Conservation (phyloP, 1,140 invertebrate species). For the Caenorhabditis elegans region DNA sequence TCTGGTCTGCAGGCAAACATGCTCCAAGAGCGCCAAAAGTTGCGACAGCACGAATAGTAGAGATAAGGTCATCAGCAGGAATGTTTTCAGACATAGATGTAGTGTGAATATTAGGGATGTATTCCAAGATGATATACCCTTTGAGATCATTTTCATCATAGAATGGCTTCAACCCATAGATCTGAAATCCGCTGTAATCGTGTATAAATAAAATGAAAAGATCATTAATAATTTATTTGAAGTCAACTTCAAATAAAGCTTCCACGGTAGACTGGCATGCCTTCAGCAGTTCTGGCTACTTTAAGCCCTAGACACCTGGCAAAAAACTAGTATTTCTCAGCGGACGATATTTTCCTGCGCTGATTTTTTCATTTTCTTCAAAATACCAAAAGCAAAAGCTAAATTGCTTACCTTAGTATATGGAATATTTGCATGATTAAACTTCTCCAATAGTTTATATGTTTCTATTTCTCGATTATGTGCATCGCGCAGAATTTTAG, state of each 20-base stretch:
- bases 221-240: no score
- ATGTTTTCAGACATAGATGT: background rate
- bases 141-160: background rate
- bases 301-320: no score
- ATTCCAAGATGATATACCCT: slow-evolving; percentile 30
- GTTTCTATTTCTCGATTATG: slow-evolving; percentile 12
- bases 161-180: background rate
- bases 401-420: background rate
- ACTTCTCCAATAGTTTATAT: slow-evolving; percentile 22
- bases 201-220: no score
- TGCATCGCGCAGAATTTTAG: background rate
- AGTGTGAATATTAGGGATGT: background rate
- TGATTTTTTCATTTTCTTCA: no score
- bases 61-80: background rate
- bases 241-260: no score
- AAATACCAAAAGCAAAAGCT: no score
- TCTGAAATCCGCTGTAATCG: no score
- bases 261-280: no score
- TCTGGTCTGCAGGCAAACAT: background rate
- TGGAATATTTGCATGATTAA: background rate
- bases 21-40: background rate
- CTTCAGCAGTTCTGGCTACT: no score
- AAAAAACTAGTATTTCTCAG: no score
- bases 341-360: no score
- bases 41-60: background rate